These are phyloP conservation scores for Apus apus DNA, from an alignment of 2,113 vertebrate genomes.

Conservation along the genomic window DNA sequence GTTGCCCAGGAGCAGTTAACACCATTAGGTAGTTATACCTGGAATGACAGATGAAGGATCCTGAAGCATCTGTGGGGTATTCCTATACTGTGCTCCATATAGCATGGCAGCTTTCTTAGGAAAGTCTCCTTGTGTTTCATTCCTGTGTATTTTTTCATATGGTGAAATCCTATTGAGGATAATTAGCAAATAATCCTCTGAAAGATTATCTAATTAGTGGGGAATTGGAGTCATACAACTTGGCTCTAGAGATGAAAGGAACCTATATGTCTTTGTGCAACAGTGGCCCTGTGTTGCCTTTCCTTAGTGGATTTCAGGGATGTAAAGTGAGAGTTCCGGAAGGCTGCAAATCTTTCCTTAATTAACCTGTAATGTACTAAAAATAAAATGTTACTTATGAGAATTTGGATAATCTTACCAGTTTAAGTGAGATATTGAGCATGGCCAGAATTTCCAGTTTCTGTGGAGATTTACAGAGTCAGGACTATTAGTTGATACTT, in stretches of 20 bases:
- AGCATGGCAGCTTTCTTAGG: neutral
- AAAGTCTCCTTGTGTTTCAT: neutral
- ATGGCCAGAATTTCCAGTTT: neutral
- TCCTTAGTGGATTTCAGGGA: neutral
- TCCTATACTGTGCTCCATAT: neutral
- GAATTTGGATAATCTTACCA: neutral
- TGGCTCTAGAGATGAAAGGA: slow-evolving; percentile 20
- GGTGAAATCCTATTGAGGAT: slow-evolving; percentile 2
- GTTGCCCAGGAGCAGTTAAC: neutral
- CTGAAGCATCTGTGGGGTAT: neutral
- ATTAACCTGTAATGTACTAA: neutral
- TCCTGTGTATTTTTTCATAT: neutral
- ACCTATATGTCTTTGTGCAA: neutral
- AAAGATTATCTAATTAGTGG: slow-evolving; percentile 37
- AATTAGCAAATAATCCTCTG: slow-evolving; percentile 17
- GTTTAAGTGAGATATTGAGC: neutral
- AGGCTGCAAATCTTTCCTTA: neutral
- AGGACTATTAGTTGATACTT: neutral
- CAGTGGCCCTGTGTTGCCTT: neutral
- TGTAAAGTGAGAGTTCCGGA: neutral
- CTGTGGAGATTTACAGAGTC: neutral
- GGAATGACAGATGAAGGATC: neutral
- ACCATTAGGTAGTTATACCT: neutral
- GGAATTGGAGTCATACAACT: neutral
- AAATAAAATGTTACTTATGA: neutral